Evolutionary conservation across 2,113 vertebrate genomes (phyloP).

Genomic region (Rana temporaria): DNA sequence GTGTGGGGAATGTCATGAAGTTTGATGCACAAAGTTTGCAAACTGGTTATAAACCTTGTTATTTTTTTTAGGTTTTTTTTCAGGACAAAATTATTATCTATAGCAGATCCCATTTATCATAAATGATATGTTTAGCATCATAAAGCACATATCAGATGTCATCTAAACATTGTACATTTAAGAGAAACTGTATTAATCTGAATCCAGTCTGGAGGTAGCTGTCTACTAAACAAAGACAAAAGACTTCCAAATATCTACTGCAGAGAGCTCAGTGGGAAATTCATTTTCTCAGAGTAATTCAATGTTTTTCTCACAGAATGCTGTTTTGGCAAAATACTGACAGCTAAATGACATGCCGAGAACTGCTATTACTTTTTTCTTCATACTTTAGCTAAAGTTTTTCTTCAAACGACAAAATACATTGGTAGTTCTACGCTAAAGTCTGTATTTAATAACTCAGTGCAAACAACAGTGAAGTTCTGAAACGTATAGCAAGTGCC

Average conservation of each 20-base stretch:
- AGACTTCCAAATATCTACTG: conserved; percentile 43
- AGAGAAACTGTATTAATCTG: conserved; percentile 41
- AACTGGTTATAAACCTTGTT: background rate
- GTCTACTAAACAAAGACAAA: conserved; percentile 55
- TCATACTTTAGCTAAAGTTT: conserved; percentile 30
- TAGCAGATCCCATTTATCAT: background rate
- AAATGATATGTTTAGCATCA: conserved; percentile 2
- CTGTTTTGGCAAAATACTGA: conserved; percentile 50
- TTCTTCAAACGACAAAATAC: conserved; percentile 5
- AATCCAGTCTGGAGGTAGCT: conserved; percentile 43
- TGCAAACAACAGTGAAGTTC: no score
- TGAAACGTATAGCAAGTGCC: no score
- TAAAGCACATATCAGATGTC: conserved; percentile 5
- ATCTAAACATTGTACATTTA: background rate
- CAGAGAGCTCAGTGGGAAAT: conserved; percentile 48
- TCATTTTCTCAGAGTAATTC: conserved; percentile 52
- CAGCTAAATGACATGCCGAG: conserved; percentile 46
- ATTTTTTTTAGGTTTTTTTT: background rate
- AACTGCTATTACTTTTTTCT: conserved; percentile 35
- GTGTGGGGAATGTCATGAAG: no score
- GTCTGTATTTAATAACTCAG: no score
- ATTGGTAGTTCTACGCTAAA: background rate
- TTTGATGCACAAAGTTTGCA: background rate
- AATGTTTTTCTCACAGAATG: conserved; percentile 45
- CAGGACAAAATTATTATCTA: background rate